phyloP scores from a whole-genome alignment of 1,140 invertebrate species.

The Aphelenchoides avenae region DNA sequence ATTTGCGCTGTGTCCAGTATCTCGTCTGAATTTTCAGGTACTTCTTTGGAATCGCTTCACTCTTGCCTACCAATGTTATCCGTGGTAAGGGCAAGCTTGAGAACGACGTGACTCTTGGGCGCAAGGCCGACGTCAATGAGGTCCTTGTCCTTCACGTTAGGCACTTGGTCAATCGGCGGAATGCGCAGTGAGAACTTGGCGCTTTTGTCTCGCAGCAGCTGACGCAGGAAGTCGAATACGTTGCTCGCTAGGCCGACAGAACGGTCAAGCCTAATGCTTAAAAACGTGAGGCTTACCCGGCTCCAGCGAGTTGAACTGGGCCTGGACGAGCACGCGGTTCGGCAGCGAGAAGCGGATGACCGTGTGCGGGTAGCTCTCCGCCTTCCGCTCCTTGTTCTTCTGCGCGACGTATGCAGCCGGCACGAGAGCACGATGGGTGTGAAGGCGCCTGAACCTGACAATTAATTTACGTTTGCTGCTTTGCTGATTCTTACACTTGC shows the following conservation, averaged over 20 bases:
- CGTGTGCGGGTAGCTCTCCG: constrained; percentile 7
- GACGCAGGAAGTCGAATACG: neutral
- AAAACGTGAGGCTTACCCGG: constrained; percentile 2
- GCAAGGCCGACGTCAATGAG: constrained; percentile 5
- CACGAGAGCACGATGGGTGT: constrained; percentile 14
- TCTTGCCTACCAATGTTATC: too few species aligned
- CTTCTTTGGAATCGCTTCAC: too few species aligned
- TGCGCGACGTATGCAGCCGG: constrained; percentile 4
- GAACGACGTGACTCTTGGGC: neutral
- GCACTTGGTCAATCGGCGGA: neutral
- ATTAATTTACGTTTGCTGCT: too few species aligned
- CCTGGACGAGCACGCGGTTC: constrained; percentile 4
- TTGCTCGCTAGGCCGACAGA: neutral
- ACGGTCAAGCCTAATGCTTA: neutral
- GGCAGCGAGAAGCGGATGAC: constrained; percentile 19
- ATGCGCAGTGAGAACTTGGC: neutral
- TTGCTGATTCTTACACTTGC: too few species aligned
- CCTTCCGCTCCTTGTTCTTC: constrained; percentile 10
- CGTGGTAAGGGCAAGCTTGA: neutral
- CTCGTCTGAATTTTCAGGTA: too few species aligned
- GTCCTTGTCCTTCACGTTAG: neutral
- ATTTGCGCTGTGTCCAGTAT: too few species aligned
- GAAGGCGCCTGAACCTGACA: too few species aligned
- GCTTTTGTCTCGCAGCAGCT: neutral
- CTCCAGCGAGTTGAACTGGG: constrained; percentile 11